Conservation (phyloP, 1,140 invertebrate genomes). For the Atta cephalotes region DNA sequence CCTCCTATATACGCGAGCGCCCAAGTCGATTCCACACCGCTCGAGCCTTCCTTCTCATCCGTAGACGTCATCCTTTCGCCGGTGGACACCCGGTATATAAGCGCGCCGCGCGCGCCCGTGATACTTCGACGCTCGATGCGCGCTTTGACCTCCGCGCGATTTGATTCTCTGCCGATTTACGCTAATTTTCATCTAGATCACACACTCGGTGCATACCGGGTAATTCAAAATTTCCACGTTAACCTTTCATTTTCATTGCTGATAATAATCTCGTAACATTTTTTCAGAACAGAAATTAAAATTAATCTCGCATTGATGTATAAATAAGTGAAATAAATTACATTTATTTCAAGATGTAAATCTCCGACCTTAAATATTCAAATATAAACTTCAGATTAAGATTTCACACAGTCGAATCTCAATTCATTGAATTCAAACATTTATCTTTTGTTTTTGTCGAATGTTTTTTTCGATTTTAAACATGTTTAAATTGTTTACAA, state of each 20-base stretch:
- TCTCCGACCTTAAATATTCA: background rate
- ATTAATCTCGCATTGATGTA: background rate
- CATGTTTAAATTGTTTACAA: background rate
- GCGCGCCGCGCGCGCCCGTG: conserved; percentile 60
- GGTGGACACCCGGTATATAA: conserved; percentile 80
- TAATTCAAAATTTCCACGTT: background rate
- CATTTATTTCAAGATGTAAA: background rate
- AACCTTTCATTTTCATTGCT: background rate
- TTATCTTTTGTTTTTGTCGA: background rate
- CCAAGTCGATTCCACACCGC: conserved; percentile 39
- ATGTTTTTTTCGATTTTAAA: background rate
- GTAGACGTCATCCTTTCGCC: conserved; percentile 45
- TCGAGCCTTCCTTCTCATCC: conserved; percentile 68
- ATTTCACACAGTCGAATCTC: background rate
- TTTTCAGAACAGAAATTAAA: background rate
- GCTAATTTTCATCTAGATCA: conserved; percentile 29
- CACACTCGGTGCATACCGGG: background rate
- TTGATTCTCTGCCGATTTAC: conserved; percentile 34
- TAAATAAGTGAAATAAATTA: background rate
- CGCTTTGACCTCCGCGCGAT: conserved; percentile 44
- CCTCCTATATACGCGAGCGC: conserved; percentile 74
- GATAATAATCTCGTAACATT: background rate
- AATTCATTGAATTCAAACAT: background rate
- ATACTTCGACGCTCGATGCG: conserved; percentile 70
- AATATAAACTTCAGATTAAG: background rate